phyloP scores from a whole-genome alignment of 2,113 vertebrate genomes.

The Petaurus breviceps region DNA sequence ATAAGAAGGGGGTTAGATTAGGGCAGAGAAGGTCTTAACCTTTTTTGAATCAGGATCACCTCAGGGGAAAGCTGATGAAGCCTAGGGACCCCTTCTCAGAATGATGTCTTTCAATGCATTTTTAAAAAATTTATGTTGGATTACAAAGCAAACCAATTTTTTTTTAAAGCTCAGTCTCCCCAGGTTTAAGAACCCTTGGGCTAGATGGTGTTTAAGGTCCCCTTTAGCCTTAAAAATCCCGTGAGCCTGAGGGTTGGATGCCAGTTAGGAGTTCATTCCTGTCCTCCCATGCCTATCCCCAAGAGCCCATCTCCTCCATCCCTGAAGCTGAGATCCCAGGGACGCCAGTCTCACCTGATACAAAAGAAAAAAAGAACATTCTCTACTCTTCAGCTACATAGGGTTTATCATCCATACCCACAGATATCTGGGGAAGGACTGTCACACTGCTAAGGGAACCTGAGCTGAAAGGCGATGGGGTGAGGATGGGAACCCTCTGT shows the following conservation, averaged over 20 bases:
- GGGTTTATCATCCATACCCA: neutral
- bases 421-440: too few relatives aligned
- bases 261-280: neutral
- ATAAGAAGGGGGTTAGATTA: neutral
- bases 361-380: neutral
- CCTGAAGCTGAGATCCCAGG: neutral
- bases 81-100: neutral
- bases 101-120: neutral
- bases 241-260: neutral
- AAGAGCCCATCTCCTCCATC: neutral
- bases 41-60: neutral
- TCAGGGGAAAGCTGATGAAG: neutral
- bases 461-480: neutral
- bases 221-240: neutral
- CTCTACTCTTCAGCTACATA: neutral
- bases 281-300: too few relatives aligned
- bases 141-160: neutral
- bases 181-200: neutral
- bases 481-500: neutral
- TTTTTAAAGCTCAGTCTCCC: neutral
- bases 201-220: neutral
- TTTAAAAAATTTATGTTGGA: neutral
- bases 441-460: neutral
- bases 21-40: neutral
- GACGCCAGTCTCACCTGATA: neutral